Evolutionary conservation across 23 tunicate genomes (phyloP).

Genomic region (Halocynthia roretzi): DNA sequence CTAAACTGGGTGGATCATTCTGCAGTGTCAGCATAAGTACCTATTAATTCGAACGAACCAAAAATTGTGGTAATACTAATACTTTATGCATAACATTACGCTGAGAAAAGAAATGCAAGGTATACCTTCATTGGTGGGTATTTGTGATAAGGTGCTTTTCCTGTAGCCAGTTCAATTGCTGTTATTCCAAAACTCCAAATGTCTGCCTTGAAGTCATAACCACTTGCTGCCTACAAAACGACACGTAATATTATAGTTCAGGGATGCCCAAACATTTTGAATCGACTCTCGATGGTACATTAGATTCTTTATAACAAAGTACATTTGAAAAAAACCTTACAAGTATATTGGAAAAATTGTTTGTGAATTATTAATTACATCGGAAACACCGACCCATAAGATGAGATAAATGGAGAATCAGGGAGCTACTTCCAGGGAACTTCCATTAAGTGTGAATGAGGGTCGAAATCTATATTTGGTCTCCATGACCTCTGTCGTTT

Average conservation of each 20-base stretch:
- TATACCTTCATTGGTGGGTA: constrained; percentile 97
- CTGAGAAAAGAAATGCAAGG: background rate
- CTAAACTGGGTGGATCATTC: constrained; percentile 87
- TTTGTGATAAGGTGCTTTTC: constrained; percentile 93
- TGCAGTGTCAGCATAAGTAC: constrained; percentile 82
- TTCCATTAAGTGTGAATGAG: too few species aligned
- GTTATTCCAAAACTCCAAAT: constrained; percentile 98
- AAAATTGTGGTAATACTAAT: background rate
- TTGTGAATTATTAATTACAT: too few species aligned
- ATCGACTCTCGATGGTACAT: too few species aligned
- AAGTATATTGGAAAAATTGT: too few species aligned
- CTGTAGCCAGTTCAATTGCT: constrained; percentile 96
- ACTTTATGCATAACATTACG: background rate
- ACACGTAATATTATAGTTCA: background rate
- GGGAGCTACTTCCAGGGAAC: too few species aligned
- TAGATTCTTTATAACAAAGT: too few species aligned
- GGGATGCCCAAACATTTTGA: background rate
- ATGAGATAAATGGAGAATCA: too few species aligned
- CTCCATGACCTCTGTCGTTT: too few species aligned
- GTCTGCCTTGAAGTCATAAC: constrained; percentile 92
- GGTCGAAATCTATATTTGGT: too few species aligned
- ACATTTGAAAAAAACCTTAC: too few species aligned
- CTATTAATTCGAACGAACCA: constrained; percentile 1
- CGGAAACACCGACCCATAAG: too few species aligned
- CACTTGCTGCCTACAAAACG: constrained; percentile 58